Evolutionary conservation across 2,113 vertebrate genomes (phyloP).

Genomic region (Gallinago paraguaiae): DNA sequence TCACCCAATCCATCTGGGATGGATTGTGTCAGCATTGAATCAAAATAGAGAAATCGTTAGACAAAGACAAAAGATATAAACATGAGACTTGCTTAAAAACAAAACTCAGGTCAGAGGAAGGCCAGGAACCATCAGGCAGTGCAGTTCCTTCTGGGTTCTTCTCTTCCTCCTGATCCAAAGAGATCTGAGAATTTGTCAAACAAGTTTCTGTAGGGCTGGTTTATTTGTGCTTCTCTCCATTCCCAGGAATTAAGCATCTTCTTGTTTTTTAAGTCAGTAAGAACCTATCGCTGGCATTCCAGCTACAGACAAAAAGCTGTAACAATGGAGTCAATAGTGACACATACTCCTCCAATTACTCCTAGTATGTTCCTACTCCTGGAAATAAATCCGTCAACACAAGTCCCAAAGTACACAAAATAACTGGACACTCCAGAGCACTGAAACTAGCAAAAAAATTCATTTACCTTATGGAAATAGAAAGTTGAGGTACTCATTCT

Average conservation of each 20-base stretch:
- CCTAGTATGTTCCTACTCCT: background rate
- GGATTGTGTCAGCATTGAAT: background rate
- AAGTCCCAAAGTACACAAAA: background rate
- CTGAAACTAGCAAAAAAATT: background rate
- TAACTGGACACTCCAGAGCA: background rate
- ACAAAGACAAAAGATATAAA: background rate
- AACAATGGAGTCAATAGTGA: background rate
- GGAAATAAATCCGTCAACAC: background rate
- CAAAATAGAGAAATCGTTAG: background rate
- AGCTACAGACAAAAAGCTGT: background rate
- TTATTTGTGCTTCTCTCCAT: background rate
- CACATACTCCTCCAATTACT: background rate
- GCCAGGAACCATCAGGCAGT: background rate
- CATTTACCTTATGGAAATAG: background rate
- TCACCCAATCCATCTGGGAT: accelerated
- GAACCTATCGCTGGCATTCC: background rate
- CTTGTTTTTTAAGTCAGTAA: background rate
- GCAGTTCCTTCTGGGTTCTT: background rate
- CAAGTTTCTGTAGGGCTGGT: background rate
- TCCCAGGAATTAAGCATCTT: background rate
- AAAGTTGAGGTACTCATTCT: background rate
- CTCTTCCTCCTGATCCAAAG: background rate
- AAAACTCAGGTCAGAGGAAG: background rate
- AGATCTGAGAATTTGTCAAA: background rate
- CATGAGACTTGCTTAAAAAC: background rate